Percentiles rank a stretch among this genome's conserved stretches.
These are phyloP conservation scores for Pseudochromis fuscus DNA, from an alignment of 2,797 vertebrate genomes.

Conservation along the genomic window DNA sequence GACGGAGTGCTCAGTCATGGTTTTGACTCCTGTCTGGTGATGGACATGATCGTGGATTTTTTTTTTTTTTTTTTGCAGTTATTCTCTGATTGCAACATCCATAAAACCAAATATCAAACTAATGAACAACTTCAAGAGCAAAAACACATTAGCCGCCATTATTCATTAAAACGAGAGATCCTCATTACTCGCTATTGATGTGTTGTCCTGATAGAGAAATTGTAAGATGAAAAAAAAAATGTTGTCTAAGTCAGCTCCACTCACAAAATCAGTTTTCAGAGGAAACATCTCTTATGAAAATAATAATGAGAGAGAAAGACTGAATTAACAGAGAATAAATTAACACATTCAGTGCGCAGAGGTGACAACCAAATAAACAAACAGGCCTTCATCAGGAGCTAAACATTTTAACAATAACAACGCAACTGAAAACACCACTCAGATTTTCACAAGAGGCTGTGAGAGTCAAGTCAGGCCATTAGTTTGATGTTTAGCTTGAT, in stretches of 20 bases:
- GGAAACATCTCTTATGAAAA: neutral
- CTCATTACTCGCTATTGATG: slow-evolving; percentile 25
- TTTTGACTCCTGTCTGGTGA: slow-evolving; percentile 12
- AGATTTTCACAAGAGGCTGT: neutral
- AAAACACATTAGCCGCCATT: slow-evolving; percentile 54
- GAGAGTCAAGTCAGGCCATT: neutral
- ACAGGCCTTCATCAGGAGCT: slow-evolving; percentile 1
- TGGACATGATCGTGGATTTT: neutral
- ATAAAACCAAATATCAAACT: slow-evolving; percentile 44
- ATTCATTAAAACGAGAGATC: slow-evolving; percentile 40
- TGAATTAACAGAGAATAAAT: no score
- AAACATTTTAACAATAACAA: neutral
- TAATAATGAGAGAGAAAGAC: no score
- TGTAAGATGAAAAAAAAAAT: neutral
- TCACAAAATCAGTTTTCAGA: neutral
- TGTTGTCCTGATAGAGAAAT: slow-evolving; percentile 6
- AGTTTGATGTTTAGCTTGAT: neutral
- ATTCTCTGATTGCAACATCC: slow-evolving; percentile 39
- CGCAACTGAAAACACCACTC: neutral
- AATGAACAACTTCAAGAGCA: slow-evolving; percentile 32
- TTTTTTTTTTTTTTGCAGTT: slow-evolving; percentile 40
- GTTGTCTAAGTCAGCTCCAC: neutral
- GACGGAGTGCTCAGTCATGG: slow-evolving; percentile 36
- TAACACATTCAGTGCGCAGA: neutral
- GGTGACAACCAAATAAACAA: slow-evolving; percentile 10